These are phyloP conservation scores for Eurytoma californica DNA, from an alignment of 2,888 invertebrate species.

Conservation along the genomic window DNA sequence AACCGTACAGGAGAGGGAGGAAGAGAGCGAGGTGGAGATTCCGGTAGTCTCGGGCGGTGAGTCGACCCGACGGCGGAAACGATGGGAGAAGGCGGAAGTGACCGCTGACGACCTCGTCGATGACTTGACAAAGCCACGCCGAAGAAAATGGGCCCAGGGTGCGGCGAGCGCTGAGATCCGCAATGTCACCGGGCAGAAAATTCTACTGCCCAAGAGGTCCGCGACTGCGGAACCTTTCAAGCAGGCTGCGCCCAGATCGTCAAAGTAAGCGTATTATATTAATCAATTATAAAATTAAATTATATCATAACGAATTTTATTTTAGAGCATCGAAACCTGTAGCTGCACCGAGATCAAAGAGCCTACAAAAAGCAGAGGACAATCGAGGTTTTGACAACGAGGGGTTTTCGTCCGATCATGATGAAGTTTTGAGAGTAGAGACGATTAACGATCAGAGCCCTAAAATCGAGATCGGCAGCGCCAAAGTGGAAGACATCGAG, in stretches of 20 bases:
- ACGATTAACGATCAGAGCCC: constrained; percentile 63
- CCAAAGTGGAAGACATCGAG: constrained; percentile 13
- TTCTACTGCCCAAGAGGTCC: constrained; percentile 30
- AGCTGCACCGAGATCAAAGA: constrained; percentile 60
- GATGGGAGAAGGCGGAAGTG: constrained; percentile 57
- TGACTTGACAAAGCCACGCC: constrained; percentile 53
- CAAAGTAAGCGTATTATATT: constrained; percentile 10
- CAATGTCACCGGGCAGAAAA: constrained; percentile 56
- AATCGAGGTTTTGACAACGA: constrained; percentile 62
- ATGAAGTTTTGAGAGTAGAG: constrained; percentile 68
- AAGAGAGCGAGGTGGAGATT: constrained; percentile 20
- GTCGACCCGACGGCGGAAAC: constrained; percentile 48
- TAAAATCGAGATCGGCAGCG: constrained; percentile 64
- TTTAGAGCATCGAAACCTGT: constrained; percentile 56
- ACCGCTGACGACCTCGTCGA: constrained; percentile 34
- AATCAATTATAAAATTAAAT: neutral
- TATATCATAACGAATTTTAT: neutral
- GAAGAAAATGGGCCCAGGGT: constrained; percentile 68
- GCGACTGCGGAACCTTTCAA: constrained; percentile 32
- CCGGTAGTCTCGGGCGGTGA: constrained; percentile 42
- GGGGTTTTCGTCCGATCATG: constrained; percentile 65
- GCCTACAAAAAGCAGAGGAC: constrained; percentile 13
- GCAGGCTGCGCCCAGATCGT: neutral
- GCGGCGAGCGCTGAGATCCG: constrained; percentile 45
- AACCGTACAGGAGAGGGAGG: neutral